Percentiles rank a stretch among this genome's conserved stretches.
phyloP scores from a whole-genome alignment of 1,140 invertebrate genomes.

The Drosophila littoralis region DNA sequence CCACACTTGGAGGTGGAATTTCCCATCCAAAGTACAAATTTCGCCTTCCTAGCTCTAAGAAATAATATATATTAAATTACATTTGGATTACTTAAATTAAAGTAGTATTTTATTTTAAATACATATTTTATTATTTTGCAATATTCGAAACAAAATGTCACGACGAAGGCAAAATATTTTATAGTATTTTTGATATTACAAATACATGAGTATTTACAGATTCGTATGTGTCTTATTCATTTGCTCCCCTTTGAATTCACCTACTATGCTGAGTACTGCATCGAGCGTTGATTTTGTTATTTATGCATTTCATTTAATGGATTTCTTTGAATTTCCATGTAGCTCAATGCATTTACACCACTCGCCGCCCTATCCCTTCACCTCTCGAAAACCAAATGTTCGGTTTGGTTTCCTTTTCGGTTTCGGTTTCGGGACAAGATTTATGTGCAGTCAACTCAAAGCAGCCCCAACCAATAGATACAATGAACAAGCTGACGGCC shows the following conservation, averaged over 20 bases:
- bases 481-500: slow-evolving; percentile 25
- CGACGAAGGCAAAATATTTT: no score
- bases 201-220: neutral
- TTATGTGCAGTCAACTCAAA: slow-evolving; percentile 41
- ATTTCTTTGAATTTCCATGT: slow-evolving; percentile 41
- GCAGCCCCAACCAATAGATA: slow-evolving; percentile 19
- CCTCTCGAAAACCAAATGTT: neutral
- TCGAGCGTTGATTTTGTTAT: slow-evolving; percentile 28
- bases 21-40: no score
- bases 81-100: no score
- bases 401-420: slow-evolving; percentile 6
- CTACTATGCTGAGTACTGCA: slow-evolving; percentile 4
- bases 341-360: slow-evolving; percentile 9
- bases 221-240: neutral
- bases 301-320: slow-evolving; percentile 40
- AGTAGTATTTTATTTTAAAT: no score
- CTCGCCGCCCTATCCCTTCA: neutral
- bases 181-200: no score
- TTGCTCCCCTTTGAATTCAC: neutral
- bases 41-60: no score
- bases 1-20: no score
- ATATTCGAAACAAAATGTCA: no score
- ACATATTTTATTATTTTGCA: no score
- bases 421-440: slow-evolving; percentile 22
- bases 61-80: no score